Conservation (phyloP, 2,888 invertebrate genomes). For the Rhyacophila evoluta region DNA sequence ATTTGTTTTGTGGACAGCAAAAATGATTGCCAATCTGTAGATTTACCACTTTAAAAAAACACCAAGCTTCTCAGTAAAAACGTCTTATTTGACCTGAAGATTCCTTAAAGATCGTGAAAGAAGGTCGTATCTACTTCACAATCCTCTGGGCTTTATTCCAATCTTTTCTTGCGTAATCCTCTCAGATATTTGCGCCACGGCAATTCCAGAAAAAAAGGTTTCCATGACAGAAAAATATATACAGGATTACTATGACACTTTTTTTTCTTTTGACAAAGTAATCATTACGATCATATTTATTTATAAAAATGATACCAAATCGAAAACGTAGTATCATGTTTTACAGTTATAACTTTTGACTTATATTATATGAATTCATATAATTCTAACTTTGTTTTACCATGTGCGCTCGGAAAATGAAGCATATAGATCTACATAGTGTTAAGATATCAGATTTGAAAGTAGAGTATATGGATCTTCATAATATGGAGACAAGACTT, state of each 20-base stretch:
- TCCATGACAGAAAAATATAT: neutral
- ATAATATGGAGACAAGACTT: too few relatives aligned
- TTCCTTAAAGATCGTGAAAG: slow-evolving; percentile 42
- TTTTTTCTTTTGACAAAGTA: neutral
- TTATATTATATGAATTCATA: too few relatives aligned
- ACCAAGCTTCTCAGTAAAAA: neutral
- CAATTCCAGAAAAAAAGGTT: slow-evolving; percentile 30
- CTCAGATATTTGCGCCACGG: slow-evolving; percentile 27
- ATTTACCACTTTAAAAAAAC: slow-evolving; percentile 9
- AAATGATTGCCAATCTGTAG: slow-evolving; percentile 1
- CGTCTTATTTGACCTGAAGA: slow-evolving; percentile 27
- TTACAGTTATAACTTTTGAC: too few relatives aligned
- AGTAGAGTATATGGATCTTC: too few relatives aligned
- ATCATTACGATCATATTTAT: neutral
- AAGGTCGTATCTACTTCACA: slow-evolving; percentile 47
- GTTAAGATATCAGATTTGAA: too few relatives aligned
- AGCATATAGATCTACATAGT: too few relatives aligned
- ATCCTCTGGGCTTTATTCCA: slow-evolving; percentile 45
- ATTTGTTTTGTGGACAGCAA: neutral
- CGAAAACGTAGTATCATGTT: too few relatives aligned
- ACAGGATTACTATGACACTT: neutral
- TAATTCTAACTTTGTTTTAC: too few relatives aligned
- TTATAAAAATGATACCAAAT: neutral
- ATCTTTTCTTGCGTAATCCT: slow-evolving; percentile 48
- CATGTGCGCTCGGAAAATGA: too few relatives aligned